Evolutionary conservation across 1,140 invertebrate genomes (phyloP), one percentile per base, ranked within the genome.

Genomic region (Sycophila sp.): DNA sequence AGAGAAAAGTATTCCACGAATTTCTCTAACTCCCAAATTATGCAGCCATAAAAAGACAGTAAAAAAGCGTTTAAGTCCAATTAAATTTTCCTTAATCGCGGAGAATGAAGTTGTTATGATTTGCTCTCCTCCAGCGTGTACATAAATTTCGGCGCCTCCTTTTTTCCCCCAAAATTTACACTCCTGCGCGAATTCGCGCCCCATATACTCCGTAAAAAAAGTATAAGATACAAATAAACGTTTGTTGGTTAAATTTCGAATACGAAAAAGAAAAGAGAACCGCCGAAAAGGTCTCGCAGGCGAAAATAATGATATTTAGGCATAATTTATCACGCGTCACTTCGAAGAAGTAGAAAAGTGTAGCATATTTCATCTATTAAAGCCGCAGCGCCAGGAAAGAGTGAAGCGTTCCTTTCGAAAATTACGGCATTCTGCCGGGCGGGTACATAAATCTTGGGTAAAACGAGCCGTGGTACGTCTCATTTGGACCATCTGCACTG

Each of bases 401-500:
- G 24, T 8, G 49, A n/a, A 13, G 19, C 28, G 32, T 65, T 10
- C 28, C 65, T 59, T 45, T 28, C 3, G 3, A 36, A 67, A 67
- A 67, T 67, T 47, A 58, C 40, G 19, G 51, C 30, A 24, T 58
- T 66, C 24, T 47, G n/a, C 28, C 53, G 28, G 26, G 58, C 47
- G 49, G 19, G 42, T 67, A 67, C 51, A 67, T 67, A 67, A 67
- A 67, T 67, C 53, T 58, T 67, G 13, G 4, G 55, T 67, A 67
- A 67, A 67, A 67, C 65, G 53, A 67, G 65, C 36, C 40, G 15
- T 30, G 65, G 15, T 36, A 66, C 65, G 56, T 67, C 53, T 67
- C 65, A 67, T 59, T 67, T 67, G 65, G 53, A 53, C 65, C 65
- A 67, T 67, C 65, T 67, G 65, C 55, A 67, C 38, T 42, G 5